Evolutionary conservation across 1,140 invertebrate species (phyloP).

Genomic region (Glossosoma conforme): DNA sequence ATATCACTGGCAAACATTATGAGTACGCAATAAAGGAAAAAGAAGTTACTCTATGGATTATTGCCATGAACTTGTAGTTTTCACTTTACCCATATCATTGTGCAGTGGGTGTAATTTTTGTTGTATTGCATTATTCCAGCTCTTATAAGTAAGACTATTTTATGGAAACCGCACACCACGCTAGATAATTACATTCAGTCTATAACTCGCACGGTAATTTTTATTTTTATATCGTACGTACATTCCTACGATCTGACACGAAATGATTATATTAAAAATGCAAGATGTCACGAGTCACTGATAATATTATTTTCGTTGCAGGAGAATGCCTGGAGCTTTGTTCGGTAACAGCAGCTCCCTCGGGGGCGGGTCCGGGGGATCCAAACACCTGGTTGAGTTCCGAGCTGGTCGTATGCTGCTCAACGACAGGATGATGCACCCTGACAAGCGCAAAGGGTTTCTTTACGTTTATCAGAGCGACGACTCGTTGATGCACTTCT

Average conservation of each 20-base stretch:
- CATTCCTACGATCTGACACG: no score
- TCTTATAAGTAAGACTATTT: no score
- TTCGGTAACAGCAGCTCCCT: constrained; percentile 68
- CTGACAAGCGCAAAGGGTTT: constrained; percentile 92
- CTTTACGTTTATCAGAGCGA: constrained; percentile 94
- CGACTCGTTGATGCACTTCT: constrained; percentile 95
- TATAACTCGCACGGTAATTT: no score
- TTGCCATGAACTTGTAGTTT: constrained; percentile 23
- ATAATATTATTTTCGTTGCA: no score
- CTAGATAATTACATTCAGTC: no score
- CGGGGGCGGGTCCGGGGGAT: constrained; percentile 73
- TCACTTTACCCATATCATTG: constrained; percentile 22
- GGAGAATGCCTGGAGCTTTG: constrained; percentile 59
- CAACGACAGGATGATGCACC: constrained; percentile 88
- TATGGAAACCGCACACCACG: no score
- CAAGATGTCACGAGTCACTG: no score
- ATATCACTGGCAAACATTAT: no score
- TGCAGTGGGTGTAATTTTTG: constrained; percentile 2
- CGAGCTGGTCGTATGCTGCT: constrained; percentile 95
- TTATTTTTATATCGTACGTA: no score
- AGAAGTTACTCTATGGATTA: no score
- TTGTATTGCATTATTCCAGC: constrained; percentile 4
- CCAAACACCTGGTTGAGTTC: constrained; percentile 92
- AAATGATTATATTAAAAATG: no score
- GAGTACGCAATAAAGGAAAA: no score